Evolutionary conservation across 2,888 invertebrate species (phyloP), one percentile per base, ranked within the genome.

Genomic region (Drosophila hawaiiensis): DNA sequence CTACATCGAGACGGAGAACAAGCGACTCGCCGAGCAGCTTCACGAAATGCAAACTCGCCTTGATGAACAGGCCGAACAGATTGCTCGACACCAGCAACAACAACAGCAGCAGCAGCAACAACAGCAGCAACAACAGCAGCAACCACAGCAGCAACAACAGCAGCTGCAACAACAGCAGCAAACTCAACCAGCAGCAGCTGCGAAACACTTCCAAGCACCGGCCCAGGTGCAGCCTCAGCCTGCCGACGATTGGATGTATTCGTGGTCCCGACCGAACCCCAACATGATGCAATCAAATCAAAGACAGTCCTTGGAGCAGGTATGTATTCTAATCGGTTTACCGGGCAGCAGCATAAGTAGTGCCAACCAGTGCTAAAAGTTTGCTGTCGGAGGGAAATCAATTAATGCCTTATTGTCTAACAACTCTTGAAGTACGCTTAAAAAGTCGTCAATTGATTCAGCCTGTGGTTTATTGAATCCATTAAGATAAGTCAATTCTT

Each of bases 1-100:
- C 1, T 93, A 93, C 68, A 92, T 93, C 33, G 93, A 94, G 76
- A 94, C 91, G 80, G 95, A 95, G 92, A 95, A 95, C 82, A 95
- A 95, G 81, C 94, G 94, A 47, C 91, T 95, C 0, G 94, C 94
- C 63, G 94, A 94, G 62, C 78, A 94, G 41, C 84, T 95, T 3
- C 93, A 93, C 41, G 94, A 92, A 67, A 94, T 94, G 90, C 94
- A 94, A 83, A 89, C 94, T 39, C 94, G 95, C 80, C 94, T 95
- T 63, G 91, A 92, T 39, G 60, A 78, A 14, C 72, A 83, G 64
- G 58, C 83, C 12, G 66, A 72, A 16, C 86, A 84, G 66, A 37
- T 79, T 9, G 28, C 60, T 0, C 58, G 59, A 0, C 65, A 79
- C 12, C 72, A 71, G 39, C 7, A 39, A 14, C 55, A 37, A 6